Percentiles rank a stretch among this genome's conserved stretches.
Conservation (phyloP, 2,113 vertebrate species). For the Campylomormyrus numenius region DNA sequence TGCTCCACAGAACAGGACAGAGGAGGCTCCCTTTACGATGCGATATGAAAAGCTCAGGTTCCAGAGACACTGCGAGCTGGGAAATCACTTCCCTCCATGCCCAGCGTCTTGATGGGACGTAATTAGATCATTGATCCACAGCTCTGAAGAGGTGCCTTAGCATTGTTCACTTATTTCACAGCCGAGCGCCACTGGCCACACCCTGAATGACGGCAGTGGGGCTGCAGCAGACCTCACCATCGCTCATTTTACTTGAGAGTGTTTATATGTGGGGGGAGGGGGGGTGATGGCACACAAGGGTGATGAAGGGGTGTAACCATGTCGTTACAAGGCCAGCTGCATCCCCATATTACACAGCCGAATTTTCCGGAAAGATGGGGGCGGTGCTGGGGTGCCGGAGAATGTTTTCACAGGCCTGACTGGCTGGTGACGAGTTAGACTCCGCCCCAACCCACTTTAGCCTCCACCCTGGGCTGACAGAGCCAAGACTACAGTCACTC, state of each 20-base stretch:
- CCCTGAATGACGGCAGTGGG: not conserved
- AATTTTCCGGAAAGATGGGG: not conserved
- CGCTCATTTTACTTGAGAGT: not conserved
- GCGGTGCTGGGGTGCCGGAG: not conserved
- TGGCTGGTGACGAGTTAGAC: not conserved
- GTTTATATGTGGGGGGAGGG: not conserved
- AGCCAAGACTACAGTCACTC: slow-evolving; percentile 6
- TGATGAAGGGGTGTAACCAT: not conserved
- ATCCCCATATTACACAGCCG: not conserved
- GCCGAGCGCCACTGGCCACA: too few species aligned
- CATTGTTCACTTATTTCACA: not conserved
- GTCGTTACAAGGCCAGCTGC: not conserved
- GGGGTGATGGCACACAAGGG: not conserved
- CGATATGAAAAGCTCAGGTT: not conserved
- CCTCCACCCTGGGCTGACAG: not conserved
- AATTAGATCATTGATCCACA: not conserved
- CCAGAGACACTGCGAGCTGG: not conserved
- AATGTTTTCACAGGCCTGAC: not conserved
- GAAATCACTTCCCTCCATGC: not conserved
- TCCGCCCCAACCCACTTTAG: not conserved
- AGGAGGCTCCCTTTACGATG: not conserved
- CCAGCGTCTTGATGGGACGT: not conserved
- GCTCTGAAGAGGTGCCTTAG: not conserved
- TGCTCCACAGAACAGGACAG: not conserved
- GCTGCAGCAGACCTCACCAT: too few species aligned